Evolutionary conservation across 1,140 invertebrate genomes (phyloP), one percentile per base, ranked within the genome.

Genomic region (Drosophila mayri): DNA sequence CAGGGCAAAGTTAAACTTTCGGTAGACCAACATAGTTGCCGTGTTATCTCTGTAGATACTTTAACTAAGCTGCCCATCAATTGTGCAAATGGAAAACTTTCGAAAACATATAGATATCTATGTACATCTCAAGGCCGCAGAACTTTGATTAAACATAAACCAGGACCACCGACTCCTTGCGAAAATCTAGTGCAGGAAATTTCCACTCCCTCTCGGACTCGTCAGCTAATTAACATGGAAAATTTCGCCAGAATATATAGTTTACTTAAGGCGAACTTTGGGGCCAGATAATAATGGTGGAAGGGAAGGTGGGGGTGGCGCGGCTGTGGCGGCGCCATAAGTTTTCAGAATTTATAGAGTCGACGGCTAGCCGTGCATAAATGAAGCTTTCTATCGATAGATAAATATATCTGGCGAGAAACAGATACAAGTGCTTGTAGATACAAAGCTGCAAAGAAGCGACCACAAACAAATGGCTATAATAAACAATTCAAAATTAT

Each of bases 161-260:
- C 64, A 47, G 30, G 11, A 12, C 35, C 20, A 14, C 6, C 6
- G 2, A n/a, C 38, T 1, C n/a, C 20, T 12, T 14, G 22, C 22
- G 25, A 14, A 9, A 28, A 35, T 35, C 10, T 12, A 38, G 52
- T 49, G 59, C 35, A 61, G 40, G 35, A 38, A n/a, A 18, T 40
- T 47, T 41, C 68, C 65, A 71, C 65, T 59, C 52, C 43, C 7
- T 49, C 18, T 1, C 22, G 16, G 18, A 22, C 40, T 66, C 25
- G 44, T 66, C 46, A 35, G 72, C 75, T 77, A 79, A 78, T 79
- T 79, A 79, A 78, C 60, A 79, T 72, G 67, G 76, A 79, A 72
- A 79, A 61, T 79, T 78, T 54, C 20, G 3, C 64, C 11, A 32
- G 41, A 35, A 58, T 49, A 68, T 70, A 72, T 70, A 41, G 67